Evolutionary conservation across 2,113 vertebrate genomes (phyloP), one percentile per base, ranked within the genome.

Genomic region (Petromus typicus): DNA sequence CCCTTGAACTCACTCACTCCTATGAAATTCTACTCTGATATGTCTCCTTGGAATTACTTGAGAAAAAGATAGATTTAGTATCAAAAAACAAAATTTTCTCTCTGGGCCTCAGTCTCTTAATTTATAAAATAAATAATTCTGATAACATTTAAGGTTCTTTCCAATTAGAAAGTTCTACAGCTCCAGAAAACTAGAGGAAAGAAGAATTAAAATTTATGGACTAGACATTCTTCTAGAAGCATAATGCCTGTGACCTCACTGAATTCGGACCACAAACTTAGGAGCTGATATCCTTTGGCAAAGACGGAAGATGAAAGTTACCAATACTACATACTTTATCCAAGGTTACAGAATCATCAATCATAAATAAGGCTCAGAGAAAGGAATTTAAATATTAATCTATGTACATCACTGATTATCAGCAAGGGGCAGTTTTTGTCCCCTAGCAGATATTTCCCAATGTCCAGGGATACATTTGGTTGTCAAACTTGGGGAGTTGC

Each of bases 41-140:
- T 48, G 40, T 95, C 82, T 79, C 81, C 86, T 92, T 86, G 57
- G 30, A 12, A 95, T 88, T 88, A 30, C 14, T 78, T 75, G 40
- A 88, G 40, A 90, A 79, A 90, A 51, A 81, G 66, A 64, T 59
- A 81, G 66, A 64, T 59, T 97, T 76, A 82, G 73, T 14, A 22
- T 93, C 80, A 18, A 86, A 89, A 95, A 93, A 80, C 94, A 20
- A 69, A 59, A 79, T 85, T 78, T 63, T 59, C 43, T 94, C 45
- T 95, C 40, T 54, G n/a, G 23, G 87, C 43, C 22, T 93, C 18
- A 30, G 51, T 59, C 59, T 86, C 81, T 93, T 92, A 73, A 92
- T 90, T 76, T 63, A 86, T 56, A 91, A 96, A 92, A 64, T 87
- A 32, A 89, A 92, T 57, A 95, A 85, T 88, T 94, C 86, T 91